Conservation (phyloP, 2,888 invertebrate species). For the Alloplasta piceator region DNA sequence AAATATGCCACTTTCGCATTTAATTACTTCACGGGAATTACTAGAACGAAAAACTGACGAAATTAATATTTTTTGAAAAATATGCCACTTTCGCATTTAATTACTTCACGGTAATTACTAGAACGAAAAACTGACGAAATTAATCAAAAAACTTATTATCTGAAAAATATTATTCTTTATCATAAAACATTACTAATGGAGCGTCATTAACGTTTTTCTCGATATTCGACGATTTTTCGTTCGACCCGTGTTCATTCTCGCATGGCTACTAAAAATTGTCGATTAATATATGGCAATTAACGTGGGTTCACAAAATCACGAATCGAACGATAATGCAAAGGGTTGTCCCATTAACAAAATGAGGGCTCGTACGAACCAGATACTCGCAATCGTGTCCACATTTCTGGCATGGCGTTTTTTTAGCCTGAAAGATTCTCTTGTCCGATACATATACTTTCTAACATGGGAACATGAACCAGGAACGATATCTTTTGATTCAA, state of each 20-base stretch:
- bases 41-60: too few species aligned
- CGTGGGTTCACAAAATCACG: not conserved
- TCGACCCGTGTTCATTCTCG: not conserved
- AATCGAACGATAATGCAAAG: not conserved
- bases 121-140: too few species aligned
- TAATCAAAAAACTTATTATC: too few species aligned
- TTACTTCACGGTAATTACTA: too few species aligned
- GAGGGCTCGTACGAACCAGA: slow-evolving; percentile 76
- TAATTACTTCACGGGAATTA: too few species aligned
- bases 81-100: too few species aligned
- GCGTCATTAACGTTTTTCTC: too few species aligned
- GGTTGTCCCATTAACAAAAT: slow-evolving; percentile 40
- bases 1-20: too few species aligned
- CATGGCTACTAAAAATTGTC: slow-evolving; percentile 5
- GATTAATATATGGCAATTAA: slow-evolving; percentile 10
- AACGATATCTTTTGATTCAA: not conserved
- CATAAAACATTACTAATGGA: too few species aligned
- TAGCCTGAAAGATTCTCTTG: slow-evolving; percentile 59
- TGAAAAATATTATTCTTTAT: too few species aligned
- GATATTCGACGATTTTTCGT: too few species aligned
- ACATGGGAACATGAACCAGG: slow-evolving; percentile 59
- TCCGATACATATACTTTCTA: slow-evolving; percentile 59
- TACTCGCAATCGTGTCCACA: slow-evolving; percentile 50
- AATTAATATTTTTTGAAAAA: too few species aligned
- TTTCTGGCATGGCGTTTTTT: slow-evolving; percentile 81